Evolutionary conservation across 1,140 invertebrate genomes (phyloP), one percentile per base, ranked within the genome.

Genomic region (Papilio aristodemus): DNA sequence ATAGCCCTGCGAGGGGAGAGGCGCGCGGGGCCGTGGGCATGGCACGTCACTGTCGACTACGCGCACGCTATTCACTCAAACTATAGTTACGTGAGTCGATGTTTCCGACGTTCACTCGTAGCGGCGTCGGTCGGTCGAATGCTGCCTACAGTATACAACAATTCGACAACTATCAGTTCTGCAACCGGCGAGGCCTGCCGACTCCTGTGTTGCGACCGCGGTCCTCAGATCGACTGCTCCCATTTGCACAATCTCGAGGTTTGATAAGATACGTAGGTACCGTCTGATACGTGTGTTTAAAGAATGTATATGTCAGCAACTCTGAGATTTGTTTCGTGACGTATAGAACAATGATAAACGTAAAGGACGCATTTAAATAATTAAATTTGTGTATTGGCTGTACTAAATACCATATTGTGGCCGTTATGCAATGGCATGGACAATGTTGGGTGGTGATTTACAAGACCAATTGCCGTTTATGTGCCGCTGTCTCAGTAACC

Each of bases 61-160:
- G 83, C 84, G 87, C 87, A 81, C 86, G 84, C 86, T 87, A 89
- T 88, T 87, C 84, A 87, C 78, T 83, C 72, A 69, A 84, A 87
- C 78, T 75, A 86, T 86, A 89, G 84, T 88, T 77, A 86, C 86
- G 85, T 78, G 83, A 87, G 86, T 80, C 86, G 84, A 77, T 77
- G 72, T 77, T 80, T 80, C 75, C 78, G 85, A 90, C 86, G 87
- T 90, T 90, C 86, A 84, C 87, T 86, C 86, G 78, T 78, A 71
- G 77, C 83, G 79, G 77, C 80, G 85, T 78, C 88, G 81, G 76
- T 54, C 70, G 71, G 74, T 72, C 62, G 86, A 88, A 84, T 89
- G 88, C 78, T 78, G 78, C 73, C 78, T 83, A 17, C 9, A 14
- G 41, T 46, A 19, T 54, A 82, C 72, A 84, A 86, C 79, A 84